Base-by-base conservation (phyloP, 30 jellyfish, hydroid and myxozoan genomes). In the Sanderia malayensis region DNA sequence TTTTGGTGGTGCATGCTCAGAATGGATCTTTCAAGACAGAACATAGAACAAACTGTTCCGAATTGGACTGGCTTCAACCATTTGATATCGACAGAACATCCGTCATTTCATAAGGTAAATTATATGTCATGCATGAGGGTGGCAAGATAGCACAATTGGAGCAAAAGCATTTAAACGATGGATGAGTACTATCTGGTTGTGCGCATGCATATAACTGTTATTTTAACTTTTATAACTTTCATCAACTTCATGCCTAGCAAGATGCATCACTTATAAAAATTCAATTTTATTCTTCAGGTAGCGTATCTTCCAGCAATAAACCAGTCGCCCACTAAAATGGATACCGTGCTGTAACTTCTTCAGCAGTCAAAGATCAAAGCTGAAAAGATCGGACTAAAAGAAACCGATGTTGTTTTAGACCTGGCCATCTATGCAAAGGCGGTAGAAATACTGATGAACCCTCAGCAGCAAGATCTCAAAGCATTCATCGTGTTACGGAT, bases 341-440 rank as follows among this genome's bases (percentile, higher is more conserved):
- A 79, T 4, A 46, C 78, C 8, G 89, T 77, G 15, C 20, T 26
- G 25, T 81, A 74, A 46, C 81, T 74, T 21, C 87, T 28, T 0
- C 52, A 10, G 25, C 87, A 58, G 25, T 58, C 87, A 46, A 74
- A 74, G 37, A 27, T 20, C 57, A 74, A 74, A 61, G 87, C 89
- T 8, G 70, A 66, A 52, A 44, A 66, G 45, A 67, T 79, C 24
- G 92, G 85, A 0, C 31, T 79, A 68, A 0, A 1, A 0, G 79
- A 49, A 52, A 68, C 92, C 15, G 92, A 79, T 34, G 78, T 68
- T 23, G 92, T 79, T 60, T 24, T 79, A 25, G 92, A 79, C 76
- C 85, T 62, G 4, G 86, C 85, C 7, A 79, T 66, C 37, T 79
- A 68, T 41, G 85, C 92, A 1, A 79, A 79, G 44, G 92, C 92